Conservation (phyloP, 2,113 vertebrate species). For the Brachypteracias leptosomus region DNA sequence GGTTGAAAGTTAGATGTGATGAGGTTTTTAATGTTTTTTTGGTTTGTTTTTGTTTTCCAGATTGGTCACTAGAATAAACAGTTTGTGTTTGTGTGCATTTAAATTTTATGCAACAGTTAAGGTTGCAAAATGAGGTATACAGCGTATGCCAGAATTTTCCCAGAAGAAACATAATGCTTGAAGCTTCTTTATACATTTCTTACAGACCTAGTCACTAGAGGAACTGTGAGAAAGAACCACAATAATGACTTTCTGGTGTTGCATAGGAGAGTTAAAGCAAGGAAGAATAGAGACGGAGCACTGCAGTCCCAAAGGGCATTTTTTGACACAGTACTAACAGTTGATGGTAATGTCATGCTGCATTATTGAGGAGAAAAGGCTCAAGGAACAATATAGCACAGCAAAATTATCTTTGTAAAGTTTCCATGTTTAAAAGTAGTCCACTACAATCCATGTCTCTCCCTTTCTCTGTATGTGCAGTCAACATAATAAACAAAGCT, state of each 20-base stretch:
- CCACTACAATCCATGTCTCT: neutral
- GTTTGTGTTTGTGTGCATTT: neutral
- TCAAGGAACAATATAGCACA: neutral
- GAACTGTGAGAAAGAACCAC: neutral
- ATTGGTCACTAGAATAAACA: neutral
- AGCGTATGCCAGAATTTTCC: neutral
- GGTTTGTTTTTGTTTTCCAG: neutral
- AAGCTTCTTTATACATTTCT: neutral
- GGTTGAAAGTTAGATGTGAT: neutral
- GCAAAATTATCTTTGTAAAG: neutral
- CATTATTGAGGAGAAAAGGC: neutral
- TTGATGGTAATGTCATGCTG: slow-evolving; percentile 6
- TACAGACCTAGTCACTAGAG: neutral
- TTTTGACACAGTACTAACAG: neutral
- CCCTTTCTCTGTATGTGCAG: neutral
- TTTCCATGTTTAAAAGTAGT: neutral
- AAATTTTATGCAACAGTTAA: neutral
- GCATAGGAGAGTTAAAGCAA: neutral
- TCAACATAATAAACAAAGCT: neutral
- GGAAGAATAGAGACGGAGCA: neutral
- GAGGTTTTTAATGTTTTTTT: neutral
- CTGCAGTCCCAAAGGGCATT: neutral
- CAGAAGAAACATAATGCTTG: neutral
- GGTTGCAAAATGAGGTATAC: neutral
- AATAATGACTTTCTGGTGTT: neutral